Base-by-base conservation (phyloP, 2,797 vertebrate genomes). In the Crocidura indochinensis region DNA sequence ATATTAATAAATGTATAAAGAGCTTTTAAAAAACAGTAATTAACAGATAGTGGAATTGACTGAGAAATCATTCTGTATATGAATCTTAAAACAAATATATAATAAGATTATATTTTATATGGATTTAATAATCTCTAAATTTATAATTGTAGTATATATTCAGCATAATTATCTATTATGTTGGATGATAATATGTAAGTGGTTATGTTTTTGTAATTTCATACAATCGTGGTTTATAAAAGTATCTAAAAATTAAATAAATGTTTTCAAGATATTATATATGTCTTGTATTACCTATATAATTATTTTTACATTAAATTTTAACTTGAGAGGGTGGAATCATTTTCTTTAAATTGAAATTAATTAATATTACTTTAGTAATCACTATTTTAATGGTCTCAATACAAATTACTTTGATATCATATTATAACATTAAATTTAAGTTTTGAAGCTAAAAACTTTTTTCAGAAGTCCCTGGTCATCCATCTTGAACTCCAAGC, bases 401-500 rank as follows among this genome's bases (percentile, higher is more conserved):
- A 80, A 67, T 26, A 10, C 88, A 76, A 96, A 96, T 69, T 62
- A 20, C 92, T 95, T 87, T 12, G 31, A 38, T 31, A 92, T 77
- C 88, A 94, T 84, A 94, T 95, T 97, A 65, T 27, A 96, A 96
- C 91, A 96, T 38, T 95, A 65, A 94, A 96, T 95, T 95, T 90
- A 91, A 91, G 65, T 95, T 97, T 93, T 38, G 92, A 94, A 47
- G 73, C 78, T 93, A 92, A 79, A 87, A 93, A 94, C 94, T 91
- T 92, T 26, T 92, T 84, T 87, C 90, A 4, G 6, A 96, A 96
- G 94, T 97, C 94, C 14, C 0, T 92, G 94, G 95, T 94, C 97
- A 98, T 97, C 97, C 93, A 97, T 98, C 97, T 97, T 97, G 97
- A 98, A 97, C 95, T 94, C 97, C 97, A 97, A 97, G 95, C 96